Percentiles rank a stretch among this genome's conserved stretches.
Conservation (phyloP, 30 jellyfish, hydroid and myxozoan genomes). For the Turritopsis dohrnii region DNA sequence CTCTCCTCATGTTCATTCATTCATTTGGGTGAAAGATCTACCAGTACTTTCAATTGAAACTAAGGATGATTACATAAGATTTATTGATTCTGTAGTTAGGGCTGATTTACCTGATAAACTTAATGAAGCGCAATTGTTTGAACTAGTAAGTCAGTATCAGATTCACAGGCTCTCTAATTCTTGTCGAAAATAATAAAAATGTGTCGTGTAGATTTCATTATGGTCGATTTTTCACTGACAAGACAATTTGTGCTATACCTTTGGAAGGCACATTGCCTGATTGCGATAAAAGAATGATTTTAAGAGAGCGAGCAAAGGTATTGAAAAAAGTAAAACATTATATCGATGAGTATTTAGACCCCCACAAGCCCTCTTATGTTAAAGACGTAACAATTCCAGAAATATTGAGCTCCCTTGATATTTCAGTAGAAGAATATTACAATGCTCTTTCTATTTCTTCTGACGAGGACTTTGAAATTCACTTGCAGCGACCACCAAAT, state of each 20-base stretch:
- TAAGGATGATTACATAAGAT: conserved; percentile 4
- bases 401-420: too few species aligned
- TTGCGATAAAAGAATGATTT: too few species aligned
- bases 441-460: too few species aligned
- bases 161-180: neutral
- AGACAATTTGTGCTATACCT: neutral
- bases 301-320: too few species aligned
- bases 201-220: neutral
- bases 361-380: too few species aligned
- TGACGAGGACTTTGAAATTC: too few species aligned
- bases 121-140: neutral
- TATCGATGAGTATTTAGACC: too few species aligned
- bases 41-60: conserved; percentile 23
- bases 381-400: too few species aligned
- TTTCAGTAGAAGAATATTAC: too few species aligned
- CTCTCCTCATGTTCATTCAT: conserved; percentile 24
- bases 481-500: too few species aligned
- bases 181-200: neutral
- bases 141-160: neutral
- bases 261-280: neutral
- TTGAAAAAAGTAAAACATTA: too few species aligned
- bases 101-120: conserved; percentile 8
- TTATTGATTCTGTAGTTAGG: neutral
- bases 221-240: neutral
- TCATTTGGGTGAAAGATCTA: conserved; percentile 18